A percentile compares a stretch with the other conserved stretches of the same genome.
Conservation (phyloP, 2,797 vertebrate genomes). For the Alcedo atthis region DNA sequence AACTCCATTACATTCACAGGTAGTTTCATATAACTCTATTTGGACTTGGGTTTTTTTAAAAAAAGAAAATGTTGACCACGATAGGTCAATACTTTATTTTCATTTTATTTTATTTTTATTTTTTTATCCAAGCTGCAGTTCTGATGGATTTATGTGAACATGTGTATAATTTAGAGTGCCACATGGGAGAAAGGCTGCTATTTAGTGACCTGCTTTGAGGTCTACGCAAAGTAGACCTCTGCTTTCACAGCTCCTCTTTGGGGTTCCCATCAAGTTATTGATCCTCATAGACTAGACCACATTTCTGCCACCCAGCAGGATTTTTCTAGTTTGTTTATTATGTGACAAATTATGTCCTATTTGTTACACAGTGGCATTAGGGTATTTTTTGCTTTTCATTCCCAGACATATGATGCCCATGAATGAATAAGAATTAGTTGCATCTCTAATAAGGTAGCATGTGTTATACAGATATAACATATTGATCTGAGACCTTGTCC, state of each 20-base stretch:
- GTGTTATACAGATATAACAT: background rate
- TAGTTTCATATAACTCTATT: background rate
- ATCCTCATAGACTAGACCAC: fast-evolving
- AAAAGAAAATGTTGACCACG: background rate
- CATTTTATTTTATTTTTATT: too few species aligned
- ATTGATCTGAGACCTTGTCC: background rate
- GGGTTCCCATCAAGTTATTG: background rate
- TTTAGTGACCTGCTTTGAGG: background rate
- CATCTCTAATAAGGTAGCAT: background rate
- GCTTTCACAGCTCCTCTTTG: fast-evolving
- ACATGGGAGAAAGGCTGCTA: background rate
- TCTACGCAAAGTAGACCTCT: background rate
- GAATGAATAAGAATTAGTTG: background rate
- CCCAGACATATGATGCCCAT: background rate
- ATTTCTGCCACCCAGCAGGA: background rate
- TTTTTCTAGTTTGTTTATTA: background rate
- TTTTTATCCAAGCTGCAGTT: background rate
- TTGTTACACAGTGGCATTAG: background rate
- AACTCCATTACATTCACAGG: background rate
- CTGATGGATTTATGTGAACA: background rate
- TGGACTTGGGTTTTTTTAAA: background rate
- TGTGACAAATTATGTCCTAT: background rate
- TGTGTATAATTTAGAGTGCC: background rate
- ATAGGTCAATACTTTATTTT: background rate
- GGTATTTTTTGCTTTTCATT: background rate